Base-by-base conservation (phyloP, 1,140 invertebrate genomes). In the Oryctes rhinoceros region DNA sequence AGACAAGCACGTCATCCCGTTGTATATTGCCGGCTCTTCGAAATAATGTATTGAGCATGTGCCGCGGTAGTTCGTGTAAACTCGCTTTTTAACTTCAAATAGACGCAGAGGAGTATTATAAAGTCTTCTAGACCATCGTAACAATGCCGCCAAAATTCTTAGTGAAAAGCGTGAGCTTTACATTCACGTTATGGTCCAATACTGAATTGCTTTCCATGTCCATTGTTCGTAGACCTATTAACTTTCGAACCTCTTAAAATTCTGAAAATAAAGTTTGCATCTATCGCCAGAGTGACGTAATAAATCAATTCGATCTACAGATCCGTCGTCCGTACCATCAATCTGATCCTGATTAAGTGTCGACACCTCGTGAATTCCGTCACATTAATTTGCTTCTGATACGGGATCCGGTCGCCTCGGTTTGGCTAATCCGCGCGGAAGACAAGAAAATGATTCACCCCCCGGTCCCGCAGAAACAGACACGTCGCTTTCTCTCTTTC, bases 261-360 rank as follows among this genome's bases (percentile, higher is more conserved):
- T 30, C 24, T 30, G 24, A 44, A 10, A 44, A 44, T 44, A 3
- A 44, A 3, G 9, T 44, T 44, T 5, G 3, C 9, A 4, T 10
- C 9, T 44, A 44, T 10, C 39, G 39, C 39, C 24, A 30, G 9
- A 71, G 24, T 24, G 3, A 71, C 35, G 35, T 11, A 24, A 71
- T 71, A 76, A 76, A 47, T 37, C 37, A 76, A 76, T 44, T 76
- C 13, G 4, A 24, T 47, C 47, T 13, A n/a, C 2, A 30, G 4
- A 76, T 47, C 35, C 75, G n/a, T 76, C 75, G 75, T 20, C 20
- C 13, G 20, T 76, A 47, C 47, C 75, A 76, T 76, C 75, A 47
- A 44, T 76, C 47, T 76, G 75, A 76, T 76, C 47, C 75, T 47
- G 75, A 76, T 76, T 76, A 76, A 76, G 75, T 76, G 75, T 76